Conservation (phyloP, 1,140 invertebrate genomes). For the Brachionus rotundiformis region DNA sequence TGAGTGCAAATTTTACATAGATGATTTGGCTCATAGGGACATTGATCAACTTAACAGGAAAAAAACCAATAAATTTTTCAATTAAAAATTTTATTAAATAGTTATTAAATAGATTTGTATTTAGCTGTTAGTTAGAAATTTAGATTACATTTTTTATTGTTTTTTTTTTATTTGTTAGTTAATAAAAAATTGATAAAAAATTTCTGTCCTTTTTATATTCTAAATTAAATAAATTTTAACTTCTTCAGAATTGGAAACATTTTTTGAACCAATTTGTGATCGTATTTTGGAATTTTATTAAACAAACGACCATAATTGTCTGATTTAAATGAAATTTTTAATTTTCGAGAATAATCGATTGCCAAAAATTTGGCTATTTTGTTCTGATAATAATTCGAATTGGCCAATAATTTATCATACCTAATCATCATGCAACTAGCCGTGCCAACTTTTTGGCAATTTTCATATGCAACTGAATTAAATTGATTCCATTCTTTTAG, state of each 20-base stretch:
- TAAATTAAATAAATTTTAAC: not conserved
- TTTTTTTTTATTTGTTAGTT: too few species aligned
- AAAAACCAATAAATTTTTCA: conserved; percentile 16
- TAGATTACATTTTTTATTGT: too few species aligned
- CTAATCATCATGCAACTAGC: not conserved
- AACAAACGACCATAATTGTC: not conserved
- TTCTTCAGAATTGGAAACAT: too few species aligned
- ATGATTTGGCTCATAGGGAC: not conserved
- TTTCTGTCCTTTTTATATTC: too few species aligned
- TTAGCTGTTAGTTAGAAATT: not conserved
- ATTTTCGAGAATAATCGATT: not conserved
- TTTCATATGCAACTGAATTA: not conserved
- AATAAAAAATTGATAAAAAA: too few species aligned
- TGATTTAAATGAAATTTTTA: not conserved
- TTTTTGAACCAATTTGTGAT: not conserved
- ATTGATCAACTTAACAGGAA: not conserved
- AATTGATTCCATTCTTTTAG: not conserved
- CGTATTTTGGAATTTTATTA: not conserved
- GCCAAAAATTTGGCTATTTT: not conserved
- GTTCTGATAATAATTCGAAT: not conserved
- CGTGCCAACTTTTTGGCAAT: not conserved
- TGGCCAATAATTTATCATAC: not conserved
- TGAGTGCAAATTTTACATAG: not conserved
- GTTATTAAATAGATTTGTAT: not conserved
- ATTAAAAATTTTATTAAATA: not conserved